These are phyloP conservation scores for Steatocranus sp. DNA, from an alignment of 2,797 vertebrate species.

Conservation along the genomic window DNA sequence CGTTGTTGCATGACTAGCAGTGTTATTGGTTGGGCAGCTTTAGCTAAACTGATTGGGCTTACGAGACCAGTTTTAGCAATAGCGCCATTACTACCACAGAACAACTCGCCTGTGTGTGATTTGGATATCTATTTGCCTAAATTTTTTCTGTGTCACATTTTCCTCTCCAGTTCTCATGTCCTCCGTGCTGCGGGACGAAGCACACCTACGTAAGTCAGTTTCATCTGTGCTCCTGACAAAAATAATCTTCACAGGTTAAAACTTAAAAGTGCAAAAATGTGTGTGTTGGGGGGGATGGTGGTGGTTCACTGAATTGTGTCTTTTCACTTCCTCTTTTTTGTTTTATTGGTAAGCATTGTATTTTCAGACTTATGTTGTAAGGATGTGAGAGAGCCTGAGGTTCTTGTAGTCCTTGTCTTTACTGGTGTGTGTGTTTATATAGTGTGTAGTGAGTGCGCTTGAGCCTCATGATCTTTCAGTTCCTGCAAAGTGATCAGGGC, in stretches of 20 bases:
- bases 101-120: neutral
- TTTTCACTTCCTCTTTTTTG: conserved; percentile 60
- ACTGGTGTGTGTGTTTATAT: neutral
- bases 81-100: neutral
- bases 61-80: neutral
- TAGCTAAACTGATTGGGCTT: neutral
- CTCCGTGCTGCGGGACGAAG: conserved; percentile 49
- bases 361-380: neutral
- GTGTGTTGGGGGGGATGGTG: rapidly evolving
- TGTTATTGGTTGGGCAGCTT: neutral
- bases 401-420: neutral
- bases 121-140: neutral
- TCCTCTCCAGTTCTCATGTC: conserved; percentile 56
- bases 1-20: conserved; percentile 12
- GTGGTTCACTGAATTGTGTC: neutral
- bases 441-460: neutral
- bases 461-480: neutral
- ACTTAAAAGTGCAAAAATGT: neutral
- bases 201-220: conserved; percentile 61
- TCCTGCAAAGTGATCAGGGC: conserved; percentile 9
- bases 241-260: neutral
- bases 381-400: neutral
- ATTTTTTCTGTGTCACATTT: neutral
- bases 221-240: neutral
- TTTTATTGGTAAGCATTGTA: neutral